Percentiles rank a stretch among this genome's conserved stretches.
Evolutionary conservation across 2,797 vertebrate species (phyloP).

Genomic region (Rhadinocentrus ornatus): DNA sequence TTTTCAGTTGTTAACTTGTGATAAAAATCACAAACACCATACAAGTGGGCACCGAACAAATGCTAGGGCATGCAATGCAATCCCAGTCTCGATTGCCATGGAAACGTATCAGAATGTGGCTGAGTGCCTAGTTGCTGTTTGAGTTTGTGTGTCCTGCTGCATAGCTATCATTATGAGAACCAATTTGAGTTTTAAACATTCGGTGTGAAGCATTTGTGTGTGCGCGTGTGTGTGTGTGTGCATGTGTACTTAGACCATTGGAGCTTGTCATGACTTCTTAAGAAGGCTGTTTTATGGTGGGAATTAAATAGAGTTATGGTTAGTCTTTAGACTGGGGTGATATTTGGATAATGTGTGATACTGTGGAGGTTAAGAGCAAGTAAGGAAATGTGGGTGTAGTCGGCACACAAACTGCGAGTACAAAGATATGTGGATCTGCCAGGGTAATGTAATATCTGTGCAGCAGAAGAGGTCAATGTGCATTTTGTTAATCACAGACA

Average conservation of each 20-base stretch:
- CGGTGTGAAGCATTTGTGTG: slow-evolving; percentile 10
- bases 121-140: slow-evolving; percentile 65
- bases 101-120: slow-evolving; percentile 78
- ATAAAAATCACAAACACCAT: slow-evolving; percentile 75
- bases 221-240: not conserved
- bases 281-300: slow-evolving; percentile 3
- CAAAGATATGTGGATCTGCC: slow-evolving; percentile 10
- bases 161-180: slow-evolving; percentile 39
- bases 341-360: not conserved
- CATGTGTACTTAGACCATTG: slow-evolving; percentile 9
- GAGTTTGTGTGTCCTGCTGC: slow-evolving; percentile 49
- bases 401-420: not conserved
- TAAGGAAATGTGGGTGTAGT: not conserved
- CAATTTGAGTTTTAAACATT: slow-evolving; percentile 43
- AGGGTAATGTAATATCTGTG: not conserved
- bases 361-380: not conserved
- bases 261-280: slow-evolving; percentile 21
- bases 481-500: slow-evolving; percentile 58
- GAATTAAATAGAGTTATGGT: slow-evolving; percentile 7
- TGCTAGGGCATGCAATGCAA: slow-evolving; percentile 72
- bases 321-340: slow-evolving; percentile 4
- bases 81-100: slow-evolving; percentile 80
- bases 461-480: slow-evolving; percentile 24
- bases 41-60: slow-evolving; percentile 78
- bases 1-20: slow-evolving; percentile 78